These are phyloP conservation scores for Etheostoma spectabile DNA, from an alignment of 2,113 vertebrate species.

Conservation along the genomic window DNA sequence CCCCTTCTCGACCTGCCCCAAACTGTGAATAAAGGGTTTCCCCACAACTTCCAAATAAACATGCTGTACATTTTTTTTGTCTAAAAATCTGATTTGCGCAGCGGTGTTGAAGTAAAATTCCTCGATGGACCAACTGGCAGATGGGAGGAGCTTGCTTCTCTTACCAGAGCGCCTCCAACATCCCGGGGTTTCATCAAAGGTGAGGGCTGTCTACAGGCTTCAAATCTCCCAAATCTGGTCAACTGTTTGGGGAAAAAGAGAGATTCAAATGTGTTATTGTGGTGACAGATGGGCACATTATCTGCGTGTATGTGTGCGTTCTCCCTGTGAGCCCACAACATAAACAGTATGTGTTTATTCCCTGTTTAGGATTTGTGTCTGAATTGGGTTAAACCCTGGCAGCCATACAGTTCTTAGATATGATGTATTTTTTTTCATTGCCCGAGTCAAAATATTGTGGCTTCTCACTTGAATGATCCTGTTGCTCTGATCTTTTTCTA, in stretches of 20 bases:
- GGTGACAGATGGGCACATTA: slow-evolving; percentile 58
- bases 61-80: neutral
- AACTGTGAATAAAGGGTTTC: neutral
- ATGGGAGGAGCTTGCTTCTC: slow-evolving; percentile 8
- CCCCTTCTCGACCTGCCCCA: too few relatives aligned
- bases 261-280: slow-evolving; percentile 54
- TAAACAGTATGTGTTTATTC: slow-evolving; percentile 34
- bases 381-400: slow-evolving; percentile 43
- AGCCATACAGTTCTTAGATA: slow-evolving; percentile 1
- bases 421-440: neutral
- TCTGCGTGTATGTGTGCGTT: slow-evolving; percentile 29
- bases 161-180: slow-evolving; percentile 74
- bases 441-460: neutral
- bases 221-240: slow-evolving; percentile 87
- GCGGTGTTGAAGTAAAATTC: slow-evolving; percentile 3
- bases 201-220: slow-evolving; percentile 75
- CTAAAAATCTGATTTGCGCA: neutral
- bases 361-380: slow-evolving; percentile 18
- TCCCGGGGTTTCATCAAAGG: slow-evolving; percentile 77
- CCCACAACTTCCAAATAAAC: neutral
- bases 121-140: neutral
- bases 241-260: slow-evolving; percentile 80
- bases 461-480: neutral
- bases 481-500: neutral
- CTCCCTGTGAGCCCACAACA: neutral